Evolutionary conservation across 1,140 invertebrate species (phyloP), one percentile per base, ranked within the genome.

Genomic region (Drosophila repletoides): DNA sequence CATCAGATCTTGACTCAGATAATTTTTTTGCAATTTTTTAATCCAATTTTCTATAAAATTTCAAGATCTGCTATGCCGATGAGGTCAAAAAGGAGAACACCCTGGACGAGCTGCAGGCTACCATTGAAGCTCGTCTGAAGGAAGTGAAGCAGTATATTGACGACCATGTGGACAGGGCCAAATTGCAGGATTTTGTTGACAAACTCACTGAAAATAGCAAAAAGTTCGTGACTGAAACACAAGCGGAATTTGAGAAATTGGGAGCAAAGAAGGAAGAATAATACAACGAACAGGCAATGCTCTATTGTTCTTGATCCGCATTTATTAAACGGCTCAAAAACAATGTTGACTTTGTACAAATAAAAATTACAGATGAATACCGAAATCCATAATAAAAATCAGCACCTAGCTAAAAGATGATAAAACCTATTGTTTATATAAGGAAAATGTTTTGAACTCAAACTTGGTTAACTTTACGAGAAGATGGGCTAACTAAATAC

Each of bases 61-160:
- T 1, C 17, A 24, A 56, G 59, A 9, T 63, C n/a, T 63, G 59
- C 22, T 34, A 10, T 5, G 21, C 36, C 4, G 59, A 52, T 9
- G 59, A 63, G n/a, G 28, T 10, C 28, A 26, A 45, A 5, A 38
- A 36, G 33, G 46, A 60, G 7, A 9, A 12, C 19, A 4, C 43
- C 1, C 1, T 52, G 5, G 26, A 51, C 9, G 14, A 41, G 0
- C 14, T 51, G 6, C 24, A 52, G 14, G 9, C 19, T n/a, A 7
- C 9, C 4, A 9, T 52, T 14, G 24, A 24, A 4, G 48, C 24
- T 0, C 19, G 22, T 5, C 0, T 22, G 0, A 40, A 41, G 5
- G 24, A 31, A 1, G 2, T 41, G 3, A 22, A 19, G 3, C n/a
- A 31, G 1, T 52, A 26, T 12, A 6, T 29, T 5, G 5, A 19